These are phyloP conservation scores for Blera fallax DNA, from an alignment of 2,888 invertebrate species.

Conservation along the genomic window DNA sequence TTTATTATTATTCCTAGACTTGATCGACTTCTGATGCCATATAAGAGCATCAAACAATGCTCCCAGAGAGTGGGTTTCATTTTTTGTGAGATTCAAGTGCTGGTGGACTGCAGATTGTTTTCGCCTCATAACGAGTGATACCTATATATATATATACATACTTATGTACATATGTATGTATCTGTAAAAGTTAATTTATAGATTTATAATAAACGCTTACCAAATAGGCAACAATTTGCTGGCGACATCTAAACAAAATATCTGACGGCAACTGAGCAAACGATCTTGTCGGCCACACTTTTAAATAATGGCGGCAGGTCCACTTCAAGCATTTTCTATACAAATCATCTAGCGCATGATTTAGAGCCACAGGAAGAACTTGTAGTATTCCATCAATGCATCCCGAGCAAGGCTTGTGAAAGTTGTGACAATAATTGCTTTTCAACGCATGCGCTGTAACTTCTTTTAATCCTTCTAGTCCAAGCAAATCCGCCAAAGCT, in stretches of 20 bases:
- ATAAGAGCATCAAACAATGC: no score
- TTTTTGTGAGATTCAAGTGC: no score
- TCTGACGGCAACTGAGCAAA: conserved; percentile 93
- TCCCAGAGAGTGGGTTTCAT: no score
- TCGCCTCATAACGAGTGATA: no score
- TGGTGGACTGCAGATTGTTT: no score
- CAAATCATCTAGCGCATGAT: conserved; percentile 93
- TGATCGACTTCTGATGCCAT: no score
- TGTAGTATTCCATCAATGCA: conserved; percentile 94
- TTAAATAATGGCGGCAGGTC: conserved; percentile 92
- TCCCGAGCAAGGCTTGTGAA: conserved; percentile 95
- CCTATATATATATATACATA: no score
- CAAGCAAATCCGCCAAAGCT: conserved; percentile 93
- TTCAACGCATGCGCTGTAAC: conserved; percentile 94
- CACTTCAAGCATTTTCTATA: conserved; percentile 93
- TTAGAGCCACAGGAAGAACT: conserved; percentile 91
- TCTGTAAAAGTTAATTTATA: no score
- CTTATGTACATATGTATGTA: no score
- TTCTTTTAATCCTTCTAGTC: conserved; percentile 95
- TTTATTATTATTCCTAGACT: no score
- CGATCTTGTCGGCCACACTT: conserved; percentile 95
- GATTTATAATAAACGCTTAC: no score
- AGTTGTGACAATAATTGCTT: conserved; percentile 95
- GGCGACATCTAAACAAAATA: conserved; percentile 91
- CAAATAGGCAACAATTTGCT: conserved; percentile 91